Percentiles rank a stretch among this genome's conserved stretches.
These are phyloP conservation scores for Botia kubotai DNA, from an alignment of 2,797 vertebrate species.

Conservation along the genomic window DNA sequence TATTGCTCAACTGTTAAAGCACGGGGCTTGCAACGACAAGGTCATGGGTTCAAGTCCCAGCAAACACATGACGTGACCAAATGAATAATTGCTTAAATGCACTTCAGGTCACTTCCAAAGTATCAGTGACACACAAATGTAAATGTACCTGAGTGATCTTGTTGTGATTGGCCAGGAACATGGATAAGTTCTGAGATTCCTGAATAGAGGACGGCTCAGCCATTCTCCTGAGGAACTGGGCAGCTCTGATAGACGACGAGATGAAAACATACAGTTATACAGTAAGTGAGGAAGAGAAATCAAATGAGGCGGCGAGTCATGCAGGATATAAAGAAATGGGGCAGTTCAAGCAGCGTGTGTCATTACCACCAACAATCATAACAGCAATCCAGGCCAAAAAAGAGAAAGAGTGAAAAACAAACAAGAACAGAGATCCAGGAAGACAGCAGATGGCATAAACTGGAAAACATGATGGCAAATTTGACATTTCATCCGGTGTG, in stretches of 20 bases:
- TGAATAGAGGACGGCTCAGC: conserved; percentile 97
- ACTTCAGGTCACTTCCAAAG: background rate
- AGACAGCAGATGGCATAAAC: background rate
- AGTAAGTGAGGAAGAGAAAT: background rate
- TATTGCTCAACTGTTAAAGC: too few relatives aligned
- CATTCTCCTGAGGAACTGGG: conserved; percentile 98
- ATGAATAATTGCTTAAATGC: background rate
- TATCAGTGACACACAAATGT: background rate
- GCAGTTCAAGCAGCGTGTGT: background rate
- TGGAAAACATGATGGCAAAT: conserved; percentile 23
- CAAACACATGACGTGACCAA: background rate
- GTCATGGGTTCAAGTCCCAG: background rate
- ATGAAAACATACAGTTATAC: background rate
- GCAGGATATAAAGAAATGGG: background rate
- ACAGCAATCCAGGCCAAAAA: background rate
- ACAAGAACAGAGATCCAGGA: background rate
- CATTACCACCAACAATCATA: background rate
- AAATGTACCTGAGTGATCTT: conserved; percentile 92
- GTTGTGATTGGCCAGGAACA: conserved; percentile 99
- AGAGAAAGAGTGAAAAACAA: background rate
- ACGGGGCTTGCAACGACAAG: too few relatives aligned
- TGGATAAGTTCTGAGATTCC: conserved; percentile 98
- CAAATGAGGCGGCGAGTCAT: background rate
- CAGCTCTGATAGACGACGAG: conserved; percentile 80
- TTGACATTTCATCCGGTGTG: conserved; percentile 28